These are phyloP conservation scores for Ploceus nigricollis DNA, from an alignment of 2,113 vertebrate genomes.

Conservation along the genomic window DNA sequence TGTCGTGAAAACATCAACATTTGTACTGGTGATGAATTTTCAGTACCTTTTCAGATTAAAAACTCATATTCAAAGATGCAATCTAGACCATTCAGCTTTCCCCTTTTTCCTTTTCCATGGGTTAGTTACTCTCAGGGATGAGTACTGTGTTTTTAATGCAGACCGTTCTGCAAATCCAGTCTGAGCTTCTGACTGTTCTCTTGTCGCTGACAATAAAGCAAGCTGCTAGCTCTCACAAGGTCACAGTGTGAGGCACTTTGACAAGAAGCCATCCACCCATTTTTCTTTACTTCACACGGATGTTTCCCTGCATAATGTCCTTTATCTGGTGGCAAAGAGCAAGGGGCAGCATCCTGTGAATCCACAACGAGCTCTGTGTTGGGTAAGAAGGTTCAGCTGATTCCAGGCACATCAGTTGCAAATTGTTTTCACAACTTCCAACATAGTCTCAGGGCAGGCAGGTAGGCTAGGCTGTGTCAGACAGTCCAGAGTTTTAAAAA, in stretches of 20 bases:
- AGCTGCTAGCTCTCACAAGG: neutral
- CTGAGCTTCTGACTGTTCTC: neutral
- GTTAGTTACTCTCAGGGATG: neutral
- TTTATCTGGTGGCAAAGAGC: neutral
- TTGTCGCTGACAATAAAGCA: conserved; percentile 15
- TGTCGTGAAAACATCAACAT: neutral
- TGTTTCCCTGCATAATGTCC: neutral
- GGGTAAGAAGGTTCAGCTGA: neutral
- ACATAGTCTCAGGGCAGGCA: neutral
- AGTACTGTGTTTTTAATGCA: neutral
- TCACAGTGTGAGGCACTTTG: neutral
- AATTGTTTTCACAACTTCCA: neutral
- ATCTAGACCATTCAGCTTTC: neutral
- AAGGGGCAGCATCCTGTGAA: neutral
- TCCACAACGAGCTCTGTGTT: neutral
- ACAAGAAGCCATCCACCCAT: neutral
- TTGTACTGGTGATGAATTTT: neutral
- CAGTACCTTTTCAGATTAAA: neutral
- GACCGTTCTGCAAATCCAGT: neutral
- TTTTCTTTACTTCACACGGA: neutral
- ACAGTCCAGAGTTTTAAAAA: neutral
- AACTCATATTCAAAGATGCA: neutral
- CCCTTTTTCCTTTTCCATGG: neutral
- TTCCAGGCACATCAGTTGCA: neutral
- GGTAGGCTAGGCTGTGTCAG: neutral